Evolutionary conservation across 2,797 vertebrate species (phyloP), one percentile per base, ranked within the genome.

Genomic region (Discoglossus pictus): DNA sequence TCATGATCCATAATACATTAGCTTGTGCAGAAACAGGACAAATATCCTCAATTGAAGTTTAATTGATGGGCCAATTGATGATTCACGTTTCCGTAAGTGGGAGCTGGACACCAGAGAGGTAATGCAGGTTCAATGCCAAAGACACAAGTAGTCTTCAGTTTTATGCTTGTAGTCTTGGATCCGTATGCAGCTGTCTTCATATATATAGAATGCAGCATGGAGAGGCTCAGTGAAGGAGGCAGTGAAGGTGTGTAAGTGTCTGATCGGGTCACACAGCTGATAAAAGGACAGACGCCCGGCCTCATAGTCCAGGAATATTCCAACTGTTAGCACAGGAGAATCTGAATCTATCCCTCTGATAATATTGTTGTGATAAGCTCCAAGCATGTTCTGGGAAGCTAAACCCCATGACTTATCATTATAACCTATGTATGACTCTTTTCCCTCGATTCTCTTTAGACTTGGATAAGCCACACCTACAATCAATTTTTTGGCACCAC

Each of bases 361-460:
- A 21, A 4, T 47, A 7, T 21, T 13, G 9, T 47, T 47, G 44
- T 47, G 44, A 23, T 12, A 20, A 1, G 44, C 44, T 2, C 17
- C 44, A 21, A 47, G 20, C 24, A 11, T 23, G 9, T 21, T 11
- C 5, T 47, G 44, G 20, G 13, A 2, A 9, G 2, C 20, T 7
- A 56, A 27, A 24, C 18, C 4, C 53, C 53, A 56, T 2, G 53
- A 56, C 21, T 56, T 56, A 2, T 56, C 16, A 42, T 40, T 40
- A 16, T 6, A 40, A 0, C 53, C 53, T 1, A 56, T 56, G n/a
- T 4, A 40, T 0, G 53, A 40, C 20, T 16, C 3, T 20, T 24
- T 6, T 9, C 36, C 52, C 0, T 1, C 10, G 7, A 54, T 24
- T 13, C 53, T 56, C 20, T 56, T 20, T 38, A 56, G 39, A n/a